Conservation (phyloP, 2,797 vertebrate species). For the Valencia hispanica region DNA sequence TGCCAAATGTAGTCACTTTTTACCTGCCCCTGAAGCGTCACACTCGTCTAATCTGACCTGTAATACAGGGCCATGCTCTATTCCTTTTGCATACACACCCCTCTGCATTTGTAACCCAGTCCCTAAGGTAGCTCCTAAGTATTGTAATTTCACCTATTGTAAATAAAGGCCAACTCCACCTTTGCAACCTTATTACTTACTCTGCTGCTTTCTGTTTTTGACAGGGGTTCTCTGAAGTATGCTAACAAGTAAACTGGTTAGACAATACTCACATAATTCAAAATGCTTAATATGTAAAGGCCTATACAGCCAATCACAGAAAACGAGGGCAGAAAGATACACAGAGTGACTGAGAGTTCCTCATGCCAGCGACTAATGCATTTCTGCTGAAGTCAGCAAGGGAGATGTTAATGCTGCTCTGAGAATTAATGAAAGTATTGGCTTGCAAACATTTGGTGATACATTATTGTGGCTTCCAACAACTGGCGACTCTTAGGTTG, state of each 20-base stretch:
- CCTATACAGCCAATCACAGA: constrained; percentile 49
- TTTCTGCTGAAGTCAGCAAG: constrained; percentile 81
- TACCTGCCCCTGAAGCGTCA: constrained; percentile 63
- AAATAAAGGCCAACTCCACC: constrained; percentile 50
- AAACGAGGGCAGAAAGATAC: constrained; percentile 51
- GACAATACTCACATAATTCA: constrained; percentile 72
- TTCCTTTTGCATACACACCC: constrained; percentile 71
- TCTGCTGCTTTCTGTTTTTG: constrained; percentile 40
- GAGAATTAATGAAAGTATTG: constrained; percentile 82
- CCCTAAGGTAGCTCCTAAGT: constrained; percentile 40
- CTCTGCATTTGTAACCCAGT: constrained; percentile 55
- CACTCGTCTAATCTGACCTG: constrained; percentile 74
- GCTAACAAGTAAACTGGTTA: constrained; percentile 57
- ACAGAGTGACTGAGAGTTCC: constrained; percentile 71
- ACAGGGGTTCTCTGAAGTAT: constrained; percentile 46
- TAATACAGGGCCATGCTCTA: constrained; percentile 69
- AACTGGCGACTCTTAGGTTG: constrained; percentile 63
- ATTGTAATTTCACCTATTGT: constrained; percentile 66
- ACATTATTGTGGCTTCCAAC: constrained; percentile 76
- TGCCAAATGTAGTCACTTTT: constrained; percentile 54
- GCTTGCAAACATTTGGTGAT: constrained; percentile 81
- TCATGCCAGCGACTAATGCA: constrained; percentile 53
- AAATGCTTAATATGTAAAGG: constrained; percentile 68
- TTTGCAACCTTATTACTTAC: constrained; percentile 24
- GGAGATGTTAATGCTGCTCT: constrained; percentile 75